Evolutionary conservation across 1,140 invertebrate genomes (phyloP), one percentile per base, ranked within the genome.

Genomic region (Platorchestia sp.): DNA sequence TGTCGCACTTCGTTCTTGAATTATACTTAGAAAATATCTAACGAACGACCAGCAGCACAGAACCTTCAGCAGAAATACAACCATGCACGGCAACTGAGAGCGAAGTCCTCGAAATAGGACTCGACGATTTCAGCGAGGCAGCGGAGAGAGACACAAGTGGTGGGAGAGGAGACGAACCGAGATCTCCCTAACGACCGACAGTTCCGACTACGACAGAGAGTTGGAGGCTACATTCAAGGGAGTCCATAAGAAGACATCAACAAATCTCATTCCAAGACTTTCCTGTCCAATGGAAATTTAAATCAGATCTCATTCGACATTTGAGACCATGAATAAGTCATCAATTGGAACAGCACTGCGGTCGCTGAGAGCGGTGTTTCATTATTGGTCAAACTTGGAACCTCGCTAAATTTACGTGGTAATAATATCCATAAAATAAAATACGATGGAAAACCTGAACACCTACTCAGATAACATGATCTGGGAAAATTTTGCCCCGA

Each of bases 281-380:
- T 89, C 87, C 86, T 41, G 36, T 86, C 86, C 10, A 14, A 43
- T 89, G 14, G 87, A 89, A 89, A 42, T 89, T 89, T 89, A 89
- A 89, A 89, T 89, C 43, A 42, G 87, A 44, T 89, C 87, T 27
- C 41, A 89, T 89, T 89, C 42, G 87, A 41, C 41, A 89, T 89
- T 89, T 89, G 87, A 41, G 87, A 89, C 7, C 87, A 89, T 89
- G 87, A 89, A 43, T 89, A 42, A 89, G 43, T 16, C 87, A 43
- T 27, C 87, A 89, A 89, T 89, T 89, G 43, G 59, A 75, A 75
- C 27, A 10, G 59, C 59, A 75, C 59, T 75, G 59, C 59, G 14
- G 59, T 75, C 59, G 27, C 59, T 19, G 59, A 75, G 59, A 22
- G 27, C 59, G 14, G 1, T 75, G 1, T 36, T 75, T 75, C 1